A percentile compares a stretch with the other conserved stretches of the same genome.
These are phyloP conservation scores for Gallinago nigripennis DNA, from an alignment of 2,797 vertebrate genomes.

Conservation along the genomic window DNA sequence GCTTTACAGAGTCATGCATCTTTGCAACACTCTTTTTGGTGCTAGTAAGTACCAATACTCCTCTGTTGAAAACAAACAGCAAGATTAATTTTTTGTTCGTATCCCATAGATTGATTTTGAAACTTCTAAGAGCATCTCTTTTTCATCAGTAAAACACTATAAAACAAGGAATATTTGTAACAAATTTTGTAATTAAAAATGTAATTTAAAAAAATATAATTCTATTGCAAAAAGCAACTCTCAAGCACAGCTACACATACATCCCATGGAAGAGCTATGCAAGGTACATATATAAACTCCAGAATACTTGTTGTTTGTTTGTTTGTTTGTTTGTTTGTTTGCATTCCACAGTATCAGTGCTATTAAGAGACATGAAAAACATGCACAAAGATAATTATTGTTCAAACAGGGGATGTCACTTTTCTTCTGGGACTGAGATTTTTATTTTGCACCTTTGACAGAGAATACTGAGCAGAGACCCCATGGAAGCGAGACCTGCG, in stretches of 20 bases:
- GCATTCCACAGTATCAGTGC: not conserved
- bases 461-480: not conserved
- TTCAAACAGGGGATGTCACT: not conserved
- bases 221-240: not conserved
- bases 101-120: not conserved
- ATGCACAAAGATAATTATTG: not conserved
- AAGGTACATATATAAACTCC: not conserved
- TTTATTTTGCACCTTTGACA: not conserved
- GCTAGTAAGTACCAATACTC: not conserved
- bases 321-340: not conserved
- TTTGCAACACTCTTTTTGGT: not conserved
- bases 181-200: not conserved
- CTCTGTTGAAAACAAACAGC: not conserved
- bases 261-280: rapidly evolving
- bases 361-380: not conserved
- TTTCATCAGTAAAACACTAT: not conserved
- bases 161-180: not conserved
- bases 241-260: not conserved
- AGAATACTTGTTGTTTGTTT: not conserved
- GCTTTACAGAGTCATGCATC: not conserved
- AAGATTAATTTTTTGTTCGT: not conserved
- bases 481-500: not conserved
- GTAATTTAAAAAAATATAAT: not conserved
- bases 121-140: not conserved
- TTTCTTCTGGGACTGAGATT: not conserved